Evolutionary conservation across 2,797 vertebrate genomes (phyloP).

Genomic region (Champsocephalus gunnari): DNA sequence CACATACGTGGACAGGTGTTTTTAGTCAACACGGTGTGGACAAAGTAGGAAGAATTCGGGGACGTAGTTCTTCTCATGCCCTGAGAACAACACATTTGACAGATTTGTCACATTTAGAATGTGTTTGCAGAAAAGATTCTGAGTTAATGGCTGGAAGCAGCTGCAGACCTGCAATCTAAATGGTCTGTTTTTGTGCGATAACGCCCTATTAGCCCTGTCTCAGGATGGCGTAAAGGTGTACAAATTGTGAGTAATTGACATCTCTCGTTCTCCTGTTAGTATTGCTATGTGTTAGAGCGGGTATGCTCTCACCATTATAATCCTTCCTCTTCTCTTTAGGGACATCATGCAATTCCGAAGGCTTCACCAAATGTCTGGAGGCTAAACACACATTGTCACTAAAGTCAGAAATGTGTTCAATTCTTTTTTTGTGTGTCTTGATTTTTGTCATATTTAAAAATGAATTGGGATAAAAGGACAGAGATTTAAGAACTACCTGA

Average conservation of each 20-base stretch:
- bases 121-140: neutral
- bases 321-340: neutral
- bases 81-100: conserved; percentile 6
- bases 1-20: neutral
- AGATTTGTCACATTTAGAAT: conserved; percentile 18
- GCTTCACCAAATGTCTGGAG: no score
- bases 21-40: conserved; percentile 1
- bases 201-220: neutral
- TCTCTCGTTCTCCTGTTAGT: neutral
- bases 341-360: no score
- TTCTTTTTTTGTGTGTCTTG: neutral
- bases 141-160: conserved; percentile 11
- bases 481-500: no score
- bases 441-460: no score
- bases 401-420: no score
- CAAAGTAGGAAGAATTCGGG: conserved; percentile 3
- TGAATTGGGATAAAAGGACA: no score
- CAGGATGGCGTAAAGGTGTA: neutral
- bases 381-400: neutral
- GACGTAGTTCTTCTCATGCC: neutral
- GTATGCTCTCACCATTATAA: neutral
- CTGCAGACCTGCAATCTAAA: neutral
- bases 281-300: no score
- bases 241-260: conserved; percentile 1
- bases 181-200: neutral